These are phyloP conservation scores for Neopipo cinnamomea DNA, from an alignment of 2,113 vertebrate species.

Conservation along the genomic window DNA sequence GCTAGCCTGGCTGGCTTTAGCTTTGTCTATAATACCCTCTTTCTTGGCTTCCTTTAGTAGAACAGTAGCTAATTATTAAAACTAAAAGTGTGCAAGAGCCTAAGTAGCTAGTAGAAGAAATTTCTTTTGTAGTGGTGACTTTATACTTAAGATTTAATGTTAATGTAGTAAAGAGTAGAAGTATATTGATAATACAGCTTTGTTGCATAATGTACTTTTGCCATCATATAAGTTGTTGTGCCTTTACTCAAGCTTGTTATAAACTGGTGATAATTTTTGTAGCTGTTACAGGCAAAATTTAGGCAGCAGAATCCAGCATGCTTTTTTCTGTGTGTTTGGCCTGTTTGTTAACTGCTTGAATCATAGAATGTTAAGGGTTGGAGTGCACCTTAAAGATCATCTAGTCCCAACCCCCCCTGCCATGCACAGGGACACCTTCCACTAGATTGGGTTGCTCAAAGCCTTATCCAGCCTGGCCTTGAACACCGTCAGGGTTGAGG, in stretches of 20 bases:
- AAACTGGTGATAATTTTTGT: not conserved
- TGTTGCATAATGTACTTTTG: not conserved
- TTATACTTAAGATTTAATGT: not conserved
- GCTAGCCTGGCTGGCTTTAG: constrained; percentile 73
- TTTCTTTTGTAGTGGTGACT: constrained; percentile 83
- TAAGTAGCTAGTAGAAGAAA: constrained; percentile 73
- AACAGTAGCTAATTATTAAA: constrained; percentile 72
- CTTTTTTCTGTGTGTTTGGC: not conserved
- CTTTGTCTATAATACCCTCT: constrained; percentile 62
- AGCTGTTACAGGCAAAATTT: not conserved
- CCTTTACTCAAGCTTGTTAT: not conserved
- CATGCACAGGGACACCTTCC: not conserved
- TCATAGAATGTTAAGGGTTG: not conserved
- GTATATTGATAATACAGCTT: constrained; percentile 4
- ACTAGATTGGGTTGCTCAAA: not conserved
- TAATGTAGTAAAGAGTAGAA: constrained; percentile 29
- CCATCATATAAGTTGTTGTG: not conserved
- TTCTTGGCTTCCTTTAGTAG: constrained; percentile 70
- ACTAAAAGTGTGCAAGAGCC: constrained; percentile 53
- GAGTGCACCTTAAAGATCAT: not conserved
- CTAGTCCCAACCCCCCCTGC: not conserved
- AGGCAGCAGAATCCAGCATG: not conserved
- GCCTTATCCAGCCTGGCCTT: not conserved
- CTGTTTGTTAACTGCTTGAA: not conserved
- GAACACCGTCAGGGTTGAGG: not conserved